Evolutionary conservation across 2,888 invertebrate genomes (phyloP).

Genomic region (Hydropsyche betteni): DNA sequence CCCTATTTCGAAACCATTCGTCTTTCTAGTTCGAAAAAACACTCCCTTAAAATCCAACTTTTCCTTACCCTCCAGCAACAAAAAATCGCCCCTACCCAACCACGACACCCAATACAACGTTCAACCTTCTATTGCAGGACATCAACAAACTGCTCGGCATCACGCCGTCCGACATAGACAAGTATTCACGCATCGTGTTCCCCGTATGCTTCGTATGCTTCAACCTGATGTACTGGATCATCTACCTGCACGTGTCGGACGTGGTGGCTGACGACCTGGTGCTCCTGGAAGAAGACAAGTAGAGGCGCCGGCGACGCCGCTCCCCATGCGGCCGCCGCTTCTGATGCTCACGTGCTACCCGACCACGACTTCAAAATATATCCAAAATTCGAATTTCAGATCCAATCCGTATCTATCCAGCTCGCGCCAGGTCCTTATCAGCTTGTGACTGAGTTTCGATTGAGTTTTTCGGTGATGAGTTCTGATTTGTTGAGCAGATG

Average conservation of each 20-base stretch:
- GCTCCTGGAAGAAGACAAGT: constrained; percentile 76
- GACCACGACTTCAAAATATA: not conserved
- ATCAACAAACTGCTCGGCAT: constrained; percentile 91
- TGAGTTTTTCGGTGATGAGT: too few species aligned
- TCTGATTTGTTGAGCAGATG: too few species aligned
- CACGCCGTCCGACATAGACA: constrained; percentile 98
- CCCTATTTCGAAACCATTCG: too few species aligned
- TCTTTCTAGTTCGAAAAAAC: too few species aligned
- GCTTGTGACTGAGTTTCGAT: too few species aligned
- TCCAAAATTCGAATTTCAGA: too few species aligned
- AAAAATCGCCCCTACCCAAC: too few species aligned
- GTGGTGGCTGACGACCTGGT: constrained; percentile 94
- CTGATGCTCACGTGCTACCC: constrained; percentile 43
- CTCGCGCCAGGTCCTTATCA: too few species aligned
- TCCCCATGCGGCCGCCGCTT: constrained; percentile 41
- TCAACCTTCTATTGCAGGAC: constrained; percentile 64
- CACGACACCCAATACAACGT: too few species aligned
- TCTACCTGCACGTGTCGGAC: constrained; percentile 95
- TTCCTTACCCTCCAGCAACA: too few species aligned
- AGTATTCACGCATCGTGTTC: constrained; percentile 97
- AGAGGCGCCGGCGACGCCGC: constrained; percentile 57
- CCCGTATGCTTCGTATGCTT: constrained; percentile 98
- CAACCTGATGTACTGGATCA: constrained; percentile 98
- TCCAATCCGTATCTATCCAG: too few species aligned
- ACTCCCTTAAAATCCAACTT: too few species aligned